Percentiles rank a stretch among this genome's conserved stretches.
Conservation (phyloP, 2,113 vertebrate genomes). For the Chunga burmeisteri region DNA sequence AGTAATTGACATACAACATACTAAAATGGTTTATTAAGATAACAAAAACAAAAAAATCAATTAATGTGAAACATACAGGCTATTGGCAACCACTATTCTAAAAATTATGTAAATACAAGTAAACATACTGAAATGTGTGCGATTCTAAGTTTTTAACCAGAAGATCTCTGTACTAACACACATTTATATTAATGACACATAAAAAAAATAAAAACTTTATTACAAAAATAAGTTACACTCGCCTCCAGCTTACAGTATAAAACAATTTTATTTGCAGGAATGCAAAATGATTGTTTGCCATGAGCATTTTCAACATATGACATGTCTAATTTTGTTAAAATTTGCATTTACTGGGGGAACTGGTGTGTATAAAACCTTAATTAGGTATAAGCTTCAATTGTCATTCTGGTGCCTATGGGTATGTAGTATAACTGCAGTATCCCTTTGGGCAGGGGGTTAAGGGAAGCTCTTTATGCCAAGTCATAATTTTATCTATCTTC, state of each 20-base stretch:
- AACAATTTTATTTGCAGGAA: conserved; percentile 99
- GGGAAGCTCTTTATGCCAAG: conserved; percentile 75
- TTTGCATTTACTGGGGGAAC: conserved; percentile 88
- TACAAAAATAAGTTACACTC: conserved; percentile 99
- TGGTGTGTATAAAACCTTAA: conserved; percentile 86
- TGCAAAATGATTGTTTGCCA: conserved; percentile 99
- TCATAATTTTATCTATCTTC: conserved; percentile 70
- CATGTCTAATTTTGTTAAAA: conserved; percentile 89
- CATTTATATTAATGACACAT: conserved; percentile 90
- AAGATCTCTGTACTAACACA: conserved; percentile 86
- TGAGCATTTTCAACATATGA: conserved; percentile 99
- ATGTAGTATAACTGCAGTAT: conserved; percentile 86
- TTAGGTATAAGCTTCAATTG: conserved; percentile 81
- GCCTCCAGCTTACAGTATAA: conserved; percentile 99
- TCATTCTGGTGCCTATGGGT: conserved; percentile 84
- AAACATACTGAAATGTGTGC: conserved; percentile 86
- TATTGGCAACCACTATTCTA: conserved; percentile 85
- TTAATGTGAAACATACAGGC: conserved; percentile 83
- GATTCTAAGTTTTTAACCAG: conserved; percentile 83
- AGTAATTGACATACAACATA: conserved; percentile 86
- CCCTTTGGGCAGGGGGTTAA: conserved; percentile 80
- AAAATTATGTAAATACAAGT: conserved; percentile 84
- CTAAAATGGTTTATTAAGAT: conserved; percentile 84
- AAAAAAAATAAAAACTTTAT: conserved; percentile 99
- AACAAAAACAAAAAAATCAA: conserved; percentile 73